These are phyloP conservation scores for Orthosia gracilis DNA, from an alignment of 2,888 invertebrate species.

Conservation along the genomic window DNA sequence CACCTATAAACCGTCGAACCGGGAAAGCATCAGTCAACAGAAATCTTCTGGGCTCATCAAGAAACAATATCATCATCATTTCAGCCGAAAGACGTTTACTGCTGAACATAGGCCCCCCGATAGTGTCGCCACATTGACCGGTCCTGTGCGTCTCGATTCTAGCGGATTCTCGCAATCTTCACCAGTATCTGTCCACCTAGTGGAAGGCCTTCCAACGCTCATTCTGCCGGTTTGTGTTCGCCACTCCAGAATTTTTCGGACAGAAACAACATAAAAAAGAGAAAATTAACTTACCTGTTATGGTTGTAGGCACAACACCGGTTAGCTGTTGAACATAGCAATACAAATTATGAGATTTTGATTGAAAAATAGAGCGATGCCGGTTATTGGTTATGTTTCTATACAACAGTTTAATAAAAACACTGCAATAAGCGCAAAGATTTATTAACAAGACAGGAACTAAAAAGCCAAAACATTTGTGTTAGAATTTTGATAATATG, in stretches of 20 bases:
- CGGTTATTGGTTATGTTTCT: slow-evolving; percentile 49
- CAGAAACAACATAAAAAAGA: neutral
- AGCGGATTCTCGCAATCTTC: no score
- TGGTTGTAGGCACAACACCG: neutral
- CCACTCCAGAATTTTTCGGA: no score
- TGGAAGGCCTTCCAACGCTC: no score
- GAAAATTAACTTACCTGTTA: slow-evolving; percentile 10
- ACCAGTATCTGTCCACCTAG: no score
- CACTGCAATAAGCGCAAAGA: slow-evolving; percentile 67
- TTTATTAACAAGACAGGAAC: slow-evolving; percentile 34
- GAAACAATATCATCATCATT: neutral
- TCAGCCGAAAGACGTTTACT: no score
- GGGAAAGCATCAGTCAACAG: neutral
- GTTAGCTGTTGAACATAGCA: slow-evolving; percentile 33
- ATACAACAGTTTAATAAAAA: slow-evolving; percentile 24
- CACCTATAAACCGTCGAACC: neutral
- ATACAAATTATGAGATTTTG: slow-evolving; percentile 12
- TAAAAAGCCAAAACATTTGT: slow-evolving; percentile 27
- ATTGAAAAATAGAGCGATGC: neutral
- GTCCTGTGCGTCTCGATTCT: no score
- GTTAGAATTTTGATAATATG: slow-evolving; percentile 48
- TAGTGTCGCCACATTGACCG: no score
- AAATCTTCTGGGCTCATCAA: neutral
- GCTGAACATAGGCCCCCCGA: no score
- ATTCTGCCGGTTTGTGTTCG: no score